Conservation (phyloP, 2,888 invertebrate species). For the Drosophila eohydei region DNA sequence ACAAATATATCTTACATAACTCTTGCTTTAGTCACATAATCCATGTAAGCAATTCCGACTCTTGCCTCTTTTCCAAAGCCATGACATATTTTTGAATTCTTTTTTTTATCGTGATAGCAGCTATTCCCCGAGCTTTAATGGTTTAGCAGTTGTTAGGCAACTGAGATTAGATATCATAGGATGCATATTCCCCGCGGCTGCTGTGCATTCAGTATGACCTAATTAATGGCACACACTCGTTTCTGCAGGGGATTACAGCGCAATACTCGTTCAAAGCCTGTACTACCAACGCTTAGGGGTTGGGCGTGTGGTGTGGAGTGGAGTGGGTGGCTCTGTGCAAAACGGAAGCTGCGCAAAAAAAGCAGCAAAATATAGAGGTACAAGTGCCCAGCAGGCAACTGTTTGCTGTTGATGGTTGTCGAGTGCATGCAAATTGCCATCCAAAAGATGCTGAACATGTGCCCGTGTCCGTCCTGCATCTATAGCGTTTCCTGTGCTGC, state of each 20-base stretch:
- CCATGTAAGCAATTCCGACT: neutral
- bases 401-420: slow-evolving; percentile 78
- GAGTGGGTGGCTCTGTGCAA: neutral
- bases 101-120: neutral
- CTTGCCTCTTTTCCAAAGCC: neutral
- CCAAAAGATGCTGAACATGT: slow-evolving; percentile 77
- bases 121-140: slow-evolving; percentile 20
- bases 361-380: slow-evolving; percentile 14
- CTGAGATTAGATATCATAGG: slow-evolving; percentile 39
- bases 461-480: slow-evolving; percentile 41
- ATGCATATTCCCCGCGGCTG: slow-evolving; percentile 9
- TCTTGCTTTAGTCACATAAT: neutral
- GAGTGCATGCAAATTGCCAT: slow-evolving; percentile 78
- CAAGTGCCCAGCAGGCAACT: slow-evolving; percentile 63
- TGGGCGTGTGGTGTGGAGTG: neutral
- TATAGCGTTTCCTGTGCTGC: neutral
- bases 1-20: neutral
- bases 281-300: slow-evolving; percentile 38
- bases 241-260: slow-evolving; percentile 64
- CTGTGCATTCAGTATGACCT: slow-evolving; percentile 59
- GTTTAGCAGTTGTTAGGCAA: slow-evolving; percentile 3
- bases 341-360: slow-evolving; percentile 17
- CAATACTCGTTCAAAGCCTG: slow-evolving; percentile 60
- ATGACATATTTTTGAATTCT: neutral
- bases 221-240: slow-evolving; percentile 65